Evolutionary conservation across 1,140 invertebrate species (phyloP), one percentile per base, ranked within the genome.

Genomic region (Hycleus cichorii): DNA sequence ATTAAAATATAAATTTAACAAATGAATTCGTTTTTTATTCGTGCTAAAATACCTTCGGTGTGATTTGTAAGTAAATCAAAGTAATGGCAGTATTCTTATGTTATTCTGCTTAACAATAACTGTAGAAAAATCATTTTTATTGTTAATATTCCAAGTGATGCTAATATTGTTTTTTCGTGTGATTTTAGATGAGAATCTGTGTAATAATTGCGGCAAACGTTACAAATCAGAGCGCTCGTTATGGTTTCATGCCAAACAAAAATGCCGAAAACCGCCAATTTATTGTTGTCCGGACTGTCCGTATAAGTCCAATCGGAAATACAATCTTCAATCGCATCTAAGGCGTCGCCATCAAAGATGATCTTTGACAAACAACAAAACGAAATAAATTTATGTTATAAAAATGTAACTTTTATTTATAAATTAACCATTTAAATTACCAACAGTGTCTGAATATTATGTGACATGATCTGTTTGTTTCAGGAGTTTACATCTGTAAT

Each of bases 171-270:
- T 32, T 32, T 32, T 18, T 18, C 18, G 18, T 32, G 32, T 4
- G 4, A 32, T 32, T 32, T 32, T 32, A 32, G 32, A 7, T 32
- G 32, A 7, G 4, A 32, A 32, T 42, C 11, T n/a, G 11, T 51
- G 49, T 11, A 25, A 38, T 12, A 25, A 32, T n/a, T 51, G 49
- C 6, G 38, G 38, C 8, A 39, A 42, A 10, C 3, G 7, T 6
- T 51, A 51, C 32, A 51, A 51, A 51, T 10, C 39, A 3, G 9
- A 25, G 5, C 49, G 49, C 2, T 51, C 49, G 12, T 11, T 54
- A 11, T 45, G 42, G 42, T 45, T 39, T 25, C 51, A 54, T 32
- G 45, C 11, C 6, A 54, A 54, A 46, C 43, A 25, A 8, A 40
- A 54, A 32, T 54, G 51, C 25, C 39, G 43, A 9, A 54, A 46